These are phyloP conservation scores for Steatocranus sp. DNA, from an alignment of 2,797 vertebrate species.

Conservation along the genomic window DNA sequence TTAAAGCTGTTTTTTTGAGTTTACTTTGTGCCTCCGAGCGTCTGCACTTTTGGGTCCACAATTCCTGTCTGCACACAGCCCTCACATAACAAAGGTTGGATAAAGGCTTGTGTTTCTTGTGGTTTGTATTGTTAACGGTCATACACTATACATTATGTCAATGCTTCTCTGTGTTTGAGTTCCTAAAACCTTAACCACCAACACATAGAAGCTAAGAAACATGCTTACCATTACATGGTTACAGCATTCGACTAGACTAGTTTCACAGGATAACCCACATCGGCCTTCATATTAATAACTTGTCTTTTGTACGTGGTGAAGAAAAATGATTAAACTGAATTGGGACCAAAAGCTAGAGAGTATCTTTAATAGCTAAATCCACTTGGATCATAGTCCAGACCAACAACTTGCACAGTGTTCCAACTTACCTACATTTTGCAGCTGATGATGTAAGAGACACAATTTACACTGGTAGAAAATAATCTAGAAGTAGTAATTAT, in stretches of 20 bases:
- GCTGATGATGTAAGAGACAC: background rate
- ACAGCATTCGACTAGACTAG: background rate
- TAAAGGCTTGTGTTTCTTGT: background rate
- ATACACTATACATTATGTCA: background rate
- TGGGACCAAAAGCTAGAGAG: background rate
- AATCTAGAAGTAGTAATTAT: rapidly evolving
- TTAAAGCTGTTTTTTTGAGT: no score
- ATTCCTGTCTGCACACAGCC: no score
- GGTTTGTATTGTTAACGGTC: background rate
- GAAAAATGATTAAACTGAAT: background rate
- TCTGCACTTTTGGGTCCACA: no score
- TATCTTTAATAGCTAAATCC: background rate
- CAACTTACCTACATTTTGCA: rapidly evolving
- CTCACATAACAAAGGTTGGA: no score
- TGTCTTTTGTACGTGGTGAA: background rate
- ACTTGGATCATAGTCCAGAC: background rate
- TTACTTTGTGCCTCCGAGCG: no score
- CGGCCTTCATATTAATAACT: background rate
- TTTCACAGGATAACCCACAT: background rate
- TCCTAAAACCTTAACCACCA: background rate
- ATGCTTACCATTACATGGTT: background rate
- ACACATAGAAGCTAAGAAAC: background rate
- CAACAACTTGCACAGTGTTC: background rate
- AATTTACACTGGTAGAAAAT: background rate
- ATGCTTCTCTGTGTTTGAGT: background rate